Evolutionary conservation across 2,113 vertebrate genomes (phyloP), one percentile per base, ranked within the genome.

Genomic region (Polypterus bichir): DNA sequence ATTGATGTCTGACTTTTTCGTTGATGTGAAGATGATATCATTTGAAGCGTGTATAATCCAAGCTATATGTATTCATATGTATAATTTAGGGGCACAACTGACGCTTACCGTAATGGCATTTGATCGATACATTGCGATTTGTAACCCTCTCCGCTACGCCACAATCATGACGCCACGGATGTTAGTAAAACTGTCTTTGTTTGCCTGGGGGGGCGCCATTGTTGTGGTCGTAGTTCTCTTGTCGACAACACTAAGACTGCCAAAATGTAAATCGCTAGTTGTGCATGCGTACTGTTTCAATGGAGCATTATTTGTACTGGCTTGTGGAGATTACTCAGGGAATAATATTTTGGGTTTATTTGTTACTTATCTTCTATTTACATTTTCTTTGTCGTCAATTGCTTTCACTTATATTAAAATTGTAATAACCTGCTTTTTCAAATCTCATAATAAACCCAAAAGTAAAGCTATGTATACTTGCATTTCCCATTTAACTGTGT

Each of bases 261-360:
- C 73, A 0, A 51, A 79, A 46, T 81, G 79, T 54, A 68, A 73
- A 3, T 66, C 47, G 4, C 27, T 4, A 54, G 71, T 81, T 62
- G n/a, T 44, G 11, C 73, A 79, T 0, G 67, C 75, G 3, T 81
- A 77, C 70, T 75, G 75, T 66, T 77, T 69, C 67, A 81, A 81
- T 60, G 62, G 75, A 3, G 48, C 8, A 2, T 79, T 81, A 10
- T 55, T 81, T 7, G 48, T 3, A 4, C 59, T 77, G 65, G 73
- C 74, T n/a, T 81, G 77, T 62, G 44, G 27, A 0, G 63, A 77
- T 48, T 77, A 75, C 1, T 64, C 71, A 0, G 2, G n/a, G 0
- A 69, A 54, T 44, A 47, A 79, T 57, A 67, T 74, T 66, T 79
- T 76, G 4, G 79, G 79, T 74, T 5, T 61, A 64, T 62, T n/a